Percentiles rank a stretch among this genome's conserved stretches.
These are phyloP conservation scores for Hylaea fasciaria DNA, from an alignment of 2,888 invertebrate genomes.

Conservation along the genomic window DNA sequence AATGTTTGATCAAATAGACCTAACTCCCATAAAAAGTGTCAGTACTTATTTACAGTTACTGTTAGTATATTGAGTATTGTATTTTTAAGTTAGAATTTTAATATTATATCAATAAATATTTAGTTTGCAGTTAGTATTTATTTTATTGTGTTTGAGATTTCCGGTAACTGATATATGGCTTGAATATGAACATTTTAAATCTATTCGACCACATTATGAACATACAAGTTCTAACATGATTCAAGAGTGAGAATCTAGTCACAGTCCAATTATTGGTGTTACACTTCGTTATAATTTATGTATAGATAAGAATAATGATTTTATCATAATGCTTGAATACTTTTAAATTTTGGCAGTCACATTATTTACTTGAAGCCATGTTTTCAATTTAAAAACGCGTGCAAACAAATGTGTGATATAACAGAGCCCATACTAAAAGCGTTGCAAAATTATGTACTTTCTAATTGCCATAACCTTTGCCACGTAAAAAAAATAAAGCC, in stretches of 20 bases:
- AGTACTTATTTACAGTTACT: constrained; percentile 28
- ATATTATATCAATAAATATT: constrained; percentile 32
- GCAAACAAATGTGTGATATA: not conserved
- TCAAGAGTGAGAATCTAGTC: not conserved
- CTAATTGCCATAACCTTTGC: not conserved
- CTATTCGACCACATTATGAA: not conserved
- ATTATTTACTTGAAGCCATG: constrained; percentile 51
- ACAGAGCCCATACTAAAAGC: not conserved
- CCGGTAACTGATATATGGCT: not conserved
- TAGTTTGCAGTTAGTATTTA: not conserved
- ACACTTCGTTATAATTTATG: constrained; percentile 38
- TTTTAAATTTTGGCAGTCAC: constrained; percentile 76
- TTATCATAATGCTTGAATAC: constrained; percentile 68
- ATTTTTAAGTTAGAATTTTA: constrained; percentile 25
- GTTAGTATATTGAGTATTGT: constrained; percentile 60
- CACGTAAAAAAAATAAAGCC: not conserved
- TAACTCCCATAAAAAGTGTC: constrained; percentile 26
- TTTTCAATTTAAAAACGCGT: constrained; percentile 10
- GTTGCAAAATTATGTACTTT: constrained; percentile 2
- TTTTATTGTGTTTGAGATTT: not conserved
- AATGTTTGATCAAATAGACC: constrained; percentile 38
- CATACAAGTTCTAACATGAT: no score
- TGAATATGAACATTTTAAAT: not conserved
- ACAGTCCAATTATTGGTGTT: constrained; percentile 20
- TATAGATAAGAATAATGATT: constrained; percentile 49